These are phyloP conservation scores for Parazoanthus atlanticus DNA, from an alignment of 92 coral and sea anemone species.

Conservation along the genomic window DNA sequence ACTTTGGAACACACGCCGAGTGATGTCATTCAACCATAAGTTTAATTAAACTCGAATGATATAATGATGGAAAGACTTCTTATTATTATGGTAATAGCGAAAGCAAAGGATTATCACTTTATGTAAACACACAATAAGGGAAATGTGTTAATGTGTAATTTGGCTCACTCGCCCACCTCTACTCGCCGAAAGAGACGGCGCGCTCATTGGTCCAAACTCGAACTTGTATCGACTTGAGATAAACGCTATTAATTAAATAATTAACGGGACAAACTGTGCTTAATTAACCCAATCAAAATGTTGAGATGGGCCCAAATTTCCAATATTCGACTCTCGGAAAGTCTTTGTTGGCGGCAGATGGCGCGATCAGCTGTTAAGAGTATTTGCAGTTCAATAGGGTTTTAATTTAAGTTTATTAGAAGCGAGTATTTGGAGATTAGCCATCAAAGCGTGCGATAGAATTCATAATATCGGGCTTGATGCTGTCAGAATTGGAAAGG, in stretches of 20 bases:
- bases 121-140: slow-evolving; percentile 69
- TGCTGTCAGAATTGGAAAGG: slow-evolving; percentile 46
- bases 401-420: slow-evolving; percentile 74
- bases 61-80: slow-evolving; percentile 67
- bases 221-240: slow-evolving; percentile 91
- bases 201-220: slow-evolving; percentile 72
- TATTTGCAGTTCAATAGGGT: slow-evolving; percentile 79
- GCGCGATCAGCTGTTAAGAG: slow-evolving; percentile 81
- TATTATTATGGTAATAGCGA: slow-evolving; percentile 64
- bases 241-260: slow-evolving; percentile 99
- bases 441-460: slow-evolving; percentile 72
- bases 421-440: slow-evolving; percentile 67
- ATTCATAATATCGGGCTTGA: slow-evolving; percentile 52
- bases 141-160: slow-evolving; percentile 69
- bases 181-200: slow-evolving; percentile 52
- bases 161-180: slow-evolving; percentile 62
- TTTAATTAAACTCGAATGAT: slow-evolving; percentile 79
- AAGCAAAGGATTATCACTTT: slow-evolving; percentile 61
- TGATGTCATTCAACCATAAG: slow-evolving; percentile 66
- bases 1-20: not conserved
- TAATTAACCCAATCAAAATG: slow-evolving; percentile 99
- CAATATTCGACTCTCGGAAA: slow-evolving; percentile 85
- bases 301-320: slow-evolving; percentile 85
- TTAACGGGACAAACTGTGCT: slow-evolving; percentile 98
- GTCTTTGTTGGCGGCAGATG: slow-evolving; percentile 98